A percentile compares a stretch with the other conserved stretches of the same genome.
Evolutionary conservation across 2,113 vertebrate genomes (phyloP).

Genomic region (Dromiciops gliroides): DNA sequence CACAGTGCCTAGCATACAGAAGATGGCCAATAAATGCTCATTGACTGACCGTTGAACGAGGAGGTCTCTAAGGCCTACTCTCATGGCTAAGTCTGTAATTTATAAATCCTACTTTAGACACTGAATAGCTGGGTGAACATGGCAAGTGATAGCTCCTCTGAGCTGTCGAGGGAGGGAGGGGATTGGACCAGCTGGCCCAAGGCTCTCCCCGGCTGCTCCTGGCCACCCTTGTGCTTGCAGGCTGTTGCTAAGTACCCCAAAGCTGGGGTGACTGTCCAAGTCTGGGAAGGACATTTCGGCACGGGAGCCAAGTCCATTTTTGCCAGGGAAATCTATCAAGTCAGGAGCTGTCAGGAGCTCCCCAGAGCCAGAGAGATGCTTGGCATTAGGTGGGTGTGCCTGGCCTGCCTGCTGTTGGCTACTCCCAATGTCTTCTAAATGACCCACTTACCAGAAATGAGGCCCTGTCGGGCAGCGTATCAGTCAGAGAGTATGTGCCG

Average conservation of each 20-base stretch:
- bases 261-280: background rate
- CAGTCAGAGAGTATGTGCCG: constrained; percentile 13
- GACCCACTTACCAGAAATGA: background rate
- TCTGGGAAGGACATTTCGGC: background rate
- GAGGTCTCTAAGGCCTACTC: too few species aligned
- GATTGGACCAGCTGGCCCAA: too few species aligned
- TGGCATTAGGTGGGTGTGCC: background rate
- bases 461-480: rapidly evolving
- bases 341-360: background rate
- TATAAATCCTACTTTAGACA: background rate
- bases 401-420: background rate
- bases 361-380: background rate
- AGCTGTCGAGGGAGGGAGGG: too few species aligned
- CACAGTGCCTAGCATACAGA: background rate
- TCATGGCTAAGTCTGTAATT: background rate
- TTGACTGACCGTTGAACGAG: background rate
- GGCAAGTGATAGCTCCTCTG: too few species aligned
- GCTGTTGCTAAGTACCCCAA: background rate
- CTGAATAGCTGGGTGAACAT: too few species aligned
- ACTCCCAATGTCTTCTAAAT: background rate
- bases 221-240: background rate
- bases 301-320: too few species aligned
- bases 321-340: background rate
- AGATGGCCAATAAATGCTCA: background rate
- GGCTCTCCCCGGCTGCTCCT: too few species aligned